These are phyloP conservation scores for Hemicentrotus pulcherrimus DNA, from an alignment of 35 echinoderm and acorn worm species.

Conservation along the genomic window DNA sequence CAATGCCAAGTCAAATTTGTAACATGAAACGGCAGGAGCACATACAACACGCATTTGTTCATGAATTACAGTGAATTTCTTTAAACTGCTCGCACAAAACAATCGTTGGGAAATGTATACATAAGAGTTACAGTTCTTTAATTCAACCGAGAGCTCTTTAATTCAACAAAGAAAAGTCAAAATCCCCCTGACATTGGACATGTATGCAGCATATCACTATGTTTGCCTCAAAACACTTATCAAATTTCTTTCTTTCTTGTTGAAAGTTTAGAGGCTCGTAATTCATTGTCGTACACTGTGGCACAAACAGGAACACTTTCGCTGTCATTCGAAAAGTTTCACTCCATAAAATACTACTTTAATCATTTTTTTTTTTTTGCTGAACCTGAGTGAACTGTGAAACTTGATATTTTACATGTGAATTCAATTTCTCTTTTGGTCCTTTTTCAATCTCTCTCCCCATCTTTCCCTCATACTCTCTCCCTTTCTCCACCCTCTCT, in stretches of 20 bases:
- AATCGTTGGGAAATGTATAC: background rate
- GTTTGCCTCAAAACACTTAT: background rate
- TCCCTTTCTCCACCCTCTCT: background rate
- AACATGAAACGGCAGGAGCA: background rate
- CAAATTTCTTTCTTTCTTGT: background rate
- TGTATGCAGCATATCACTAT: background rate
- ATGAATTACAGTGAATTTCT: background rate
- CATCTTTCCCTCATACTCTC: background rate
- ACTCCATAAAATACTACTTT: background rate
- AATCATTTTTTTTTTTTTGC: background rate
- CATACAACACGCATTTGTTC: background rate
- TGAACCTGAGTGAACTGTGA: background rate
- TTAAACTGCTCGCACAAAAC: background rate
- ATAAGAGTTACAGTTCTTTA: background rate
- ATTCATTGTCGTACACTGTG: background rate
- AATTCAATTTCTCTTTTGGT: background rate
- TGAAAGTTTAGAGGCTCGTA: background rate
- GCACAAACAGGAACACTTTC: background rate
- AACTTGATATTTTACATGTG: background rate
- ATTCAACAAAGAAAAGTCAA: background rate
- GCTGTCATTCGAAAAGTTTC: background rate
- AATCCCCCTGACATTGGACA: background rate
- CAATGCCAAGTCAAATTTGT: background rate
- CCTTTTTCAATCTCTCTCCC: background rate
- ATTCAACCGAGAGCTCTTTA: background rate